These are phyloP conservation scores for Pseudochromis fuscus DNA, from an alignment of 2,797 vertebrate species.

Conservation along the genomic window DNA sequence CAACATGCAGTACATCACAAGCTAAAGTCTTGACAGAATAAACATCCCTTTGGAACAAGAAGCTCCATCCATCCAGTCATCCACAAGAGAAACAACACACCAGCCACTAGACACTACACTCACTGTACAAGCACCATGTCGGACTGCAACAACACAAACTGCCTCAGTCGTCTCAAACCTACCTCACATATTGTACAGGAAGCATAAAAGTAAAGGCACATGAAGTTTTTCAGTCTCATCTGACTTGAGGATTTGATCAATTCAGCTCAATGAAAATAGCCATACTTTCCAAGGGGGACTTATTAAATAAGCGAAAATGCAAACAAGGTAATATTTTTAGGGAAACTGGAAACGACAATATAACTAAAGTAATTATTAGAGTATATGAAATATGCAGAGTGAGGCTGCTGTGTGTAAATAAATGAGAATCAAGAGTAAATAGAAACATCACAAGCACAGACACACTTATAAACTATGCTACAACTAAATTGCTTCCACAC, in stretches of 20 bases:
- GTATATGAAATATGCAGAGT: slow-evolving; percentile 64
- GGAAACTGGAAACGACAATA: slow-evolving; percentile 58
- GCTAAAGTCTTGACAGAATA: background rate
- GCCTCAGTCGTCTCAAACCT: background rate
- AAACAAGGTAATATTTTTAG: slow-evolving; percentile 61
- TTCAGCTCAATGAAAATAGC: slow-evolving; percentile 35
- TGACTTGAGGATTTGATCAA: slow-evolving; percentile 28
- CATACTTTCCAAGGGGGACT: slow-evolving; percentile 20
- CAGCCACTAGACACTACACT: background rate
- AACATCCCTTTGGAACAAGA: background rate
- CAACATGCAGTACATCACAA: background rate
- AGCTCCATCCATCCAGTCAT: background rate
- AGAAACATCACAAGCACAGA: slow-evolving; percentile 73
- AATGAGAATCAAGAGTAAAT: slow-evolving; percentile 75
- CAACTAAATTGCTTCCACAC: slow-evolving; percentile 84
- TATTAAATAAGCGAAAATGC: slow-evolving; percentile 60
- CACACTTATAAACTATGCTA: slow-evolving; percentile 80
- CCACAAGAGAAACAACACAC: slow-evolving; percentile 7
- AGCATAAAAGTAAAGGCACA: background rate
- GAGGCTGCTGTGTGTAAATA: slow-evolving; percentile 68
- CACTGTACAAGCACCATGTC: background rate
- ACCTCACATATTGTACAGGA: background rate
- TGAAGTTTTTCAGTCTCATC: slow-evolving; percentile 28
- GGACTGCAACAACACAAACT: background rate
- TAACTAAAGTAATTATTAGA: slow-evolving; percentile 69